Evolutionary conservation across 2,797 vertebrate genomes (phyloP), one percentile per base, ranked within the genome.

Genomic region (Peromyscus nudipes): DNA sequence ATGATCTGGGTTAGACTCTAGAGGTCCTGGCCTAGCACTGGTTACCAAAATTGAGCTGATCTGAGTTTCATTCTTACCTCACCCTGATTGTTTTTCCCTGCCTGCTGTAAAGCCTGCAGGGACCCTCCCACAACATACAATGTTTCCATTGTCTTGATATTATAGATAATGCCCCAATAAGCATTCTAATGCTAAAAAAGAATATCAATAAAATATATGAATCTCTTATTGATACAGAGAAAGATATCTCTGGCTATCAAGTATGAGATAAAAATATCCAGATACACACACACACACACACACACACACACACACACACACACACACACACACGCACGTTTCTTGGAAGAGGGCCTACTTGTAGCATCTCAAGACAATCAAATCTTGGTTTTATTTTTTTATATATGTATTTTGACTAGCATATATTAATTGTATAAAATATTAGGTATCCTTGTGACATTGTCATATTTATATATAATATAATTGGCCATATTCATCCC

Each of bases 101-200:
- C 75, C 43, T 49, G 14, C 76, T 52, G 1, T 52, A 52, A 34
- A 79, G 19, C 77, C 19, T 55, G 4, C 31, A 80, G 77, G 17
- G 31, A 57, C 34, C 34, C 52, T 80, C 19, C 11, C 52, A 29
- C 76, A 79, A 52, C 29, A 34, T 52, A 80, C 49, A 80, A 11
- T 79, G 12, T 31, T 87, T 83, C n/a, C 4, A n/a, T 10, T 43
- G 82, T 90, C 92, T 96, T 91, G 16, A 10, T 87, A 75, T 85
- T 93, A 85, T 81, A 96, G 49, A 43, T 3, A 75, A 84, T 88
- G 64, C 2, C 83, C 62, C 43, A 87, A n/a, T 91, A 91, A 84
- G 12, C 37, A 80, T 89, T 83, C 34, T 83, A 80, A 76, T 89
- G 17, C 29, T 88, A 55, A 82, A 43, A 62, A 27, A 76, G 16